These are phyloP conservation scores for Clamator glandarius DNA, from an alignment of 2,797 vertebrate genomes.

Conservation along the genomic window DNA sequence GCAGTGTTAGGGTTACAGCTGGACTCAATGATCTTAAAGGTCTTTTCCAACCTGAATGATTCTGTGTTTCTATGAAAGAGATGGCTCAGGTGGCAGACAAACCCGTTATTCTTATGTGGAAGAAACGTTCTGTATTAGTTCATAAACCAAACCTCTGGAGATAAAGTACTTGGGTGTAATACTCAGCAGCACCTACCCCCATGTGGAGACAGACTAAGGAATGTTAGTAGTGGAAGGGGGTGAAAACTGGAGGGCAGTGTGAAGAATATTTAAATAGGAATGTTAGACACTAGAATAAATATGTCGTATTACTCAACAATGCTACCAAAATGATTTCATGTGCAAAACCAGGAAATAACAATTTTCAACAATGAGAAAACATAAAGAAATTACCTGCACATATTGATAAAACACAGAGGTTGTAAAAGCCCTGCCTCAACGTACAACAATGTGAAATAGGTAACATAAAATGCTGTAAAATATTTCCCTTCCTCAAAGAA, in stretches of 20 bases:
- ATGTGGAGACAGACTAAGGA: neutral
- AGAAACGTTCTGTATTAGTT: neutral
- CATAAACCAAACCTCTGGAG: neutral
- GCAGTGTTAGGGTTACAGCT: no score
- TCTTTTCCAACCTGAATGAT: no score
- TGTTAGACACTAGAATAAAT: neutral
- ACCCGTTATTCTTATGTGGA: neutral
- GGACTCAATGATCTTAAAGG: no score
- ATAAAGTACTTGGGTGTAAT: neutral
- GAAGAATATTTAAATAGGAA: neutral
- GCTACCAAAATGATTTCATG: neutral
- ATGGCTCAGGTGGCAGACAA: neutral
- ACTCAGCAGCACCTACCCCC: no score
- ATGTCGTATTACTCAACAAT: neutral
- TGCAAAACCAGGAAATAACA: neutral
- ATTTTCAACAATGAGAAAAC: neutral
- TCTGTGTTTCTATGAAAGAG: neutral
- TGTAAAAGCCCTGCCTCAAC: neutral
- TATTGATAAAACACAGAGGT: fast-evolving
- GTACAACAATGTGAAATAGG: fast-evolving
- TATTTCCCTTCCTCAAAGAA: neutral
- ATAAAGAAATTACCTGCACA: neutral
- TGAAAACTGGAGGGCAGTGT: neutral
- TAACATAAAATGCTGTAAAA: neutral
- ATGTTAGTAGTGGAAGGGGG: neutral